Evolutionary conservation across 2,113 vertebrate species (phyloP).

Genomic region (Smithornis capensis): DNA sequence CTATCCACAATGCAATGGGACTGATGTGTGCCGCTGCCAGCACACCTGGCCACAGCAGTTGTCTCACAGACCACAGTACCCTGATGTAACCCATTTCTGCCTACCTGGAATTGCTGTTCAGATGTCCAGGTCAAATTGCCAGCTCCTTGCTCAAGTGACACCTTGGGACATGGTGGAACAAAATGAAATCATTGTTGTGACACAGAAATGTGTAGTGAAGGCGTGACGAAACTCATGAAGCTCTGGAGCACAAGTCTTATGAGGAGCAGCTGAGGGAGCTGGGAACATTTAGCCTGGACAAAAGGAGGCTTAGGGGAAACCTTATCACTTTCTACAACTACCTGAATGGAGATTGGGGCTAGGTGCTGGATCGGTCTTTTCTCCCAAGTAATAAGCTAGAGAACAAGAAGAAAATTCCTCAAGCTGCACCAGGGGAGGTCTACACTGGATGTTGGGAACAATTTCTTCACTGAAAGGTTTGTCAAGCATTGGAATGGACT

Average conservation of each 20-base stretch:
- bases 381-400: not conserved
- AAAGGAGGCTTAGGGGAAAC: not conserved
- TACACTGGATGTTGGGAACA: not conserved
- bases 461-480: not conserved
- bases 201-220: not conserved
- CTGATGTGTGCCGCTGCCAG: fast-evolving
- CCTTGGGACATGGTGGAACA: not conserved
- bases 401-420: not conserved
- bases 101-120: not conserved
- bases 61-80: not conserved
- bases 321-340: not conserved
- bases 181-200: not conserved
- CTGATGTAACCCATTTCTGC: not conserved
- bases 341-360: not conserved
- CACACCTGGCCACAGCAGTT: not conserved
- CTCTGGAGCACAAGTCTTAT: not conserved
- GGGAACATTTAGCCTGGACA: not conserved
- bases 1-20: not conserved
- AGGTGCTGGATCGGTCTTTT: not conserved
- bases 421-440: not conserved
- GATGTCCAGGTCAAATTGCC: not conserved
- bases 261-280: not conserved
- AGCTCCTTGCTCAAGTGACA: not conserved
- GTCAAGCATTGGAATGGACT: not conserved
- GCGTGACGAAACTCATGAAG: not conserved